phyloP scores from a whole-genome alignment of 53 echinoderm and acorn worm genomes.

The Henricia sp. region DNA sequence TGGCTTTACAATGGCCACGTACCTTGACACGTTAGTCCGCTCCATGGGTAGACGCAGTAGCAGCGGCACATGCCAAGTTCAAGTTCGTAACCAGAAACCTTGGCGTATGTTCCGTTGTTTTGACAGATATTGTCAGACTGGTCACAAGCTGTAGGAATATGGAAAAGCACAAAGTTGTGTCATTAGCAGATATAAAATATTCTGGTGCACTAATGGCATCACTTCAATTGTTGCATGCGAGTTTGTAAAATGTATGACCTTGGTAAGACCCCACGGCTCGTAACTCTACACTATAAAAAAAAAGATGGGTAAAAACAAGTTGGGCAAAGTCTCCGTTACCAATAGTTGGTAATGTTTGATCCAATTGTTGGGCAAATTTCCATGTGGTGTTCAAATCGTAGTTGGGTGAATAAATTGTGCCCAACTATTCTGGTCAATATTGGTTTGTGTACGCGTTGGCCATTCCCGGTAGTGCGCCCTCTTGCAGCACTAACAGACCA shows the following conservation, averaged over 20 bases:
- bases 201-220: neutral
- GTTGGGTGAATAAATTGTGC: no score
- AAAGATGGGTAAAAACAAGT: neutral
- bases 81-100: slow-evolving; percentile 61
- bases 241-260: no score
- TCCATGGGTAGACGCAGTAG: slow-evolving; percentile 76
- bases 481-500: no score
- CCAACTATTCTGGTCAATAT: no score
- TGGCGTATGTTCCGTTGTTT: slow-evolving; percentile 55
- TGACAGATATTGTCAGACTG: slow-evolving; percentile 38
- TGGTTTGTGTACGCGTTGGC: no score
- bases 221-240: neutral
- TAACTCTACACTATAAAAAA: no score
- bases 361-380: neutral
- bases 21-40: slow-evolving; percentile 73
- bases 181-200: neutral
- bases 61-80: slow-evolving; percentile 67
- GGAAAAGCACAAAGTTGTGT: neutral
- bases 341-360: neutral
- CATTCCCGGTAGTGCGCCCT: no score
- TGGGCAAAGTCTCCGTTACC: neutral
- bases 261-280: no score
- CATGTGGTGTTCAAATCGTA: neutral
- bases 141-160: slow-evolving; percentile 11
- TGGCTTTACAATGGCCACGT: neutral